phyloP scores from a whole-genome alignment of 2,888 invertebrate species.

The Hypercompe scribonia region DNA sequence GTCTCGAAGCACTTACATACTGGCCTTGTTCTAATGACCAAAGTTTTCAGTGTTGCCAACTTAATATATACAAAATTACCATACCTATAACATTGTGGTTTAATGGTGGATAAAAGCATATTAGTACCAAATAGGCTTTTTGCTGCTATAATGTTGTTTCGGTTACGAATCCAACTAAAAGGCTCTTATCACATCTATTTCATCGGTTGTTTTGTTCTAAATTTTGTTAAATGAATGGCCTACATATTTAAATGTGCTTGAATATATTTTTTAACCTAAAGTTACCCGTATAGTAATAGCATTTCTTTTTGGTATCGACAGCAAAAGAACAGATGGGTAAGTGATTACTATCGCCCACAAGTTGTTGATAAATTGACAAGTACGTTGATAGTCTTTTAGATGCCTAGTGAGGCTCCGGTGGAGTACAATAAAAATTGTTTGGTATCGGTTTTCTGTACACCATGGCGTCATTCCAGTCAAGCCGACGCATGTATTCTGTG shows the following conservation, averaged over 20 bases:
- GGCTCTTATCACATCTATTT: constrained; percentile 22
- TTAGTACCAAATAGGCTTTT: constrained; percentile 56
- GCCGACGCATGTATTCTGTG: too few species aligned
- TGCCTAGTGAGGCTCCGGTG: too few species aligned
- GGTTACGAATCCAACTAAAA: constrained; percentile 21
- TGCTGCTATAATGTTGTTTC: constrained; percentile 39
- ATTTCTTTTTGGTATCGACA: not conserved
- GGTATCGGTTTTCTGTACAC: too few species aligned
- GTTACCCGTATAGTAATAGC: not conserved
- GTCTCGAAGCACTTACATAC: constrained; percentile 69
- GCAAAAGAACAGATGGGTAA: not conserved
- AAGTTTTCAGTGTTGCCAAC: constrained; percentile 77
- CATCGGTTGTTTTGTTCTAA: constrained; percentile 12
- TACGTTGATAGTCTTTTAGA: too few species aligned
- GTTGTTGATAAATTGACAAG: too few species aligned
- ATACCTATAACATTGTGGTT: constrained; percentile 54
- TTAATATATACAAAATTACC: constrained; percentile 80
- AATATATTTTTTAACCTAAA: not conserved
- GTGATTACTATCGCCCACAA: too few species aligned
- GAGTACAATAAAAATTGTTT: too few species aligned
- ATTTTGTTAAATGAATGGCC: constrained; percentile 1
- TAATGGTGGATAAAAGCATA: constrained; percentile 54
- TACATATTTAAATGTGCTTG: not conserved
- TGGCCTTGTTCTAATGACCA: constrained; percentile 80
- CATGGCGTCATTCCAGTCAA: too few species aligned